Evolutionary conservation across 2,888 invertebrate species (phyloP).

Genomic region (Zygaena filipendulae): DNA sequence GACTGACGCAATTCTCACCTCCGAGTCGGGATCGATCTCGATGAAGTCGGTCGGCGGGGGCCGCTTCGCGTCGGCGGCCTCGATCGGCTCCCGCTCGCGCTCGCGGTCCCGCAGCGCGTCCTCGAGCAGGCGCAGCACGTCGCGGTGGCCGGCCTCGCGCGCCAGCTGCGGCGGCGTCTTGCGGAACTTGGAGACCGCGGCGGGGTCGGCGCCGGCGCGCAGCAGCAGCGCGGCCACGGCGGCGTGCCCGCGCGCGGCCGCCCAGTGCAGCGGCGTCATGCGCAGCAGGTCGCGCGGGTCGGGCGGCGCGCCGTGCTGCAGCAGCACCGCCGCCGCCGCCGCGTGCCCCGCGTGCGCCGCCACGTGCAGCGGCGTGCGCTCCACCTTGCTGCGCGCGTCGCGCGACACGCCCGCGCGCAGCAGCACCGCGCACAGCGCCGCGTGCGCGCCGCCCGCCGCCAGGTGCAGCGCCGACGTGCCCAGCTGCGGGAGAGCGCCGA

Average conservation of each 20-base stretch:
- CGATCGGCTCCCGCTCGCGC: constrained; percentile 17
- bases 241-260: constrained; percentile 83
- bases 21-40: constrained; percentile 1
- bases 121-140: constrained; percentile 23
- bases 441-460: constrained; percentile 81
- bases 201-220: constrained; percentile 78
- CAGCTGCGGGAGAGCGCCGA: constrained; percentile 64
- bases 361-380: constrained; percentile 90
- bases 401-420: constrained; percentile 87
- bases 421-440: constrained; percentile 82
- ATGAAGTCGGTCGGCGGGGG: constrained; percentile 2
- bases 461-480: constrained; percentile 92
- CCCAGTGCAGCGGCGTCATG: constrained; percentile 94
- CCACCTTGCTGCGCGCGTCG: constrained; percentile 92
- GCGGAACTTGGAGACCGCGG: constrained; percentile 46
- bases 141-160: constrained; percentile 14
- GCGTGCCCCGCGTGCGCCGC: constrained; percentile 88
- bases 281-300: constrained; percentile 46
- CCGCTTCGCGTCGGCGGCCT: constrained; percentile 10
- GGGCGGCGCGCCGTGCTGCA: constrained; percentile 34
- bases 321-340: constrained; percentile 79
- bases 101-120: constrained; percentile 21
- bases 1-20: too few species aligned
- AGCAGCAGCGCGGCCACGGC: constrained; percentile 72
- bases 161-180: constrained; percentile 32